Percentiles rank a stretch among this genome's conserved stretches.
phyloP scores from a whole-genome alignment of 1,140 invertebrate species.

The Dendroctonus valens region DNA sequence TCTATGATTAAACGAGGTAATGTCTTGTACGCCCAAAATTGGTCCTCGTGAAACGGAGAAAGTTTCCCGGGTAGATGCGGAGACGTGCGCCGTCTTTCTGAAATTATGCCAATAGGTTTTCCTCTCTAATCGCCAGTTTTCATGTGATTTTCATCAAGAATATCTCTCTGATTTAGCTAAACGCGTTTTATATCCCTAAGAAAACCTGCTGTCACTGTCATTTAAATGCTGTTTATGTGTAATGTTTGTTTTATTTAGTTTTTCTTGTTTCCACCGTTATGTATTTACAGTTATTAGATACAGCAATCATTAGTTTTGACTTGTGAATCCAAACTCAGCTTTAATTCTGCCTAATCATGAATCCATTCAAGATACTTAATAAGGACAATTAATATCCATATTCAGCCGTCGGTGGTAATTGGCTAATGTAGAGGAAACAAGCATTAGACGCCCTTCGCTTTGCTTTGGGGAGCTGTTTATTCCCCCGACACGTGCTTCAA shows the following conservation, averaged over 20 bases:
- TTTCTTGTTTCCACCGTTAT: too few relatives aligned
- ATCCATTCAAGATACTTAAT: slow-evolving; percentile 16
- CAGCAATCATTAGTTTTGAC: too few relatives aligned
- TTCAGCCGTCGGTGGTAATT: slow-evolving; percentile 24
- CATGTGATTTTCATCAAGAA: slow-evolving; percentile 14
- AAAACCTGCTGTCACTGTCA: too few relatives aligned
- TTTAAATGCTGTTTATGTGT: too few relatives aligned
- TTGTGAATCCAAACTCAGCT: not conserved
- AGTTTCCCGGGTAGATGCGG: slow-evolving; percentile 6
- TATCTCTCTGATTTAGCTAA: not conserved
- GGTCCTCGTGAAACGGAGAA: slow-evolving; percentile 10
- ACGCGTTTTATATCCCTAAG: too few relatives aligned
- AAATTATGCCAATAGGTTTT: slow-evolving; percentile 11
- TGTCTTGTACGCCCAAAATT: slow-evolving; percentile 23
- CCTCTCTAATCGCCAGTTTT: slow-evolving; percentile 2
- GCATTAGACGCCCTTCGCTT: slow-evolving; percentile 18
- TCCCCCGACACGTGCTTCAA: slow-evolving; percentile 10
- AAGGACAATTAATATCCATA: slow-evolving; percentile 30
- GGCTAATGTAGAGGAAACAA: slow-evolving; percentile 34
- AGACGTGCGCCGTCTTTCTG: slow-evolving; percentile 4
- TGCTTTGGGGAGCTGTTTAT: slow-evolving; percentile 19
- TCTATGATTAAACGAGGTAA: slow-evolving; percentile 25
- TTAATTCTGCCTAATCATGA: not conserved
- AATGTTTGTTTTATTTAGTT: too few relatives aligned
- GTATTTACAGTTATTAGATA: too few relatives aligned